Percentiles rank a stretch among this genome's conserved stretches.
Conservation (phyloP, 2,888 invertebrate genomes). For the Anodontia alba region DNA sequence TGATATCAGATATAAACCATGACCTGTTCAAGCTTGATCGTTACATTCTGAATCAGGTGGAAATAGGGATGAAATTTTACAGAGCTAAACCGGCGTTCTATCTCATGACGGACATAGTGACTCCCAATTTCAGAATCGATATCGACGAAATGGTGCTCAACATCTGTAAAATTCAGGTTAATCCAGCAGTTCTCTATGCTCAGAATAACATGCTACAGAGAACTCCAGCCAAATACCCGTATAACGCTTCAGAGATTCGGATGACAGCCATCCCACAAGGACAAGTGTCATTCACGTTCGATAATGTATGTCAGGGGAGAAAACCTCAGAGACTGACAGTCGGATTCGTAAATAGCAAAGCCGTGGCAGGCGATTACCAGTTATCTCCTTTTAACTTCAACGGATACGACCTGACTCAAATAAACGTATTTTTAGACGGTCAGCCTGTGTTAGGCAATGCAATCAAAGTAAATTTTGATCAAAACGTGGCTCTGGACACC, state of each 20-base stretch:
- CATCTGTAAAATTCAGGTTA: slow-evolving; percentile 19
- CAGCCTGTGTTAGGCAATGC: slow-evolving; percentile 32
- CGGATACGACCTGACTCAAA: slow-evolving; percentile 26
- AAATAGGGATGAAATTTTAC: slow-evolving; percentile 39
- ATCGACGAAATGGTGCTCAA: slow-evolving; percentile 33
- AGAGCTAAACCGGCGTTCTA: slow-evolving; percentile 41
- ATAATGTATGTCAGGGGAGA: slow-evolving; percentile 36
- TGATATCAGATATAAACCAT: background rate
- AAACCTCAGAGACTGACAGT: slow-evolving; percentile 34
- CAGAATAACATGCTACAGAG: slow-evolving; percentile 24
- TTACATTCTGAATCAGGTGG: slow-evolving; percentile 30
- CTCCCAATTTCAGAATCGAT: slow-evolving; percentile 28
- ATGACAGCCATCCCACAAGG: slow-evolving; percentile 33
- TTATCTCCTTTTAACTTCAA: slow-evolving; percentile 35
- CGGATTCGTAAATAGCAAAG: slow-evolving; percentile 40
- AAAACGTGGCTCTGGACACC: slow-evolving; percentile 6
- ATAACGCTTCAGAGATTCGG: slow-evolving; percentile 21
- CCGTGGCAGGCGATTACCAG: slow-evolving; percentile 30
- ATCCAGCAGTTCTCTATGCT: slow-evolving; percentile 32
- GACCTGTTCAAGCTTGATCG: background rate
- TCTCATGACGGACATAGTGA: slow-evolving; percentile 17
- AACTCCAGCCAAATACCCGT: slow-evolving; percentile 32
- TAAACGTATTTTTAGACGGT: slow-evolving; percentile 27
- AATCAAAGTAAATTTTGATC: slow-evolving; percentile 24
- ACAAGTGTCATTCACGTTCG: slow-evolving; percentile 28